Conservation (phyloP, 1,140 invertebrate species). For the Ectropis grisescens region DNA sequence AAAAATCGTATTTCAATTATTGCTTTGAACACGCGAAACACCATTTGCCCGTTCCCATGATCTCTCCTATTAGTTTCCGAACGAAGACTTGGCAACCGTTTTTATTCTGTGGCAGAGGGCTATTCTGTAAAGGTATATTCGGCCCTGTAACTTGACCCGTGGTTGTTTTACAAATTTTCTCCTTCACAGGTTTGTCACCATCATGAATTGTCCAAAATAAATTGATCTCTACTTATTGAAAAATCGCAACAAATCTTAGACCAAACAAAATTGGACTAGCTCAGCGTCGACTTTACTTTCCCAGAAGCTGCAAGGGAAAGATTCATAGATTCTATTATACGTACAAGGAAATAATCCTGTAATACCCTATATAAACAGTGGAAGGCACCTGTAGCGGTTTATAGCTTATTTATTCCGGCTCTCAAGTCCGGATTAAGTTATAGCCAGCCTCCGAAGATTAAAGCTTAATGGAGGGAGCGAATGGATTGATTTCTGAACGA, state of each 20-base stretch:
- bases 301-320: too few relatives aligned
- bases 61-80: slow-evolving; percentile 15
- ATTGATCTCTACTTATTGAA: too few relatives aligned
- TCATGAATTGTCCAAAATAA: too few relatives aligned
- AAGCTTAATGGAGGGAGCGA: slow-evolving; percentile 53
- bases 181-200: too few relatives aligned
- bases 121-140: too few relatives aligned
- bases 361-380: slow-evolving; percentile 26
- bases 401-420: slow-evolving; percentile 60
- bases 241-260: too few relatives aligned
- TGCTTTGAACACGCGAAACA: slow-evolving; percentile 30
- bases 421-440: slow-evolving; percentile 63
- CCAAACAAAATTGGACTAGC: too few relatives aligned
- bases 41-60: slow-evolving; percentile 52
- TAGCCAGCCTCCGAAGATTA: slow-evolving; percentile 61
- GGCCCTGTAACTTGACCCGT: too few relatives aligned
- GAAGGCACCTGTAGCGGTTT: slow-evolving; percentile 53
- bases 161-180: too few relatives aligned
- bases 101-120: too few relatives aligned
- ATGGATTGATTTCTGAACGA: slow-evolving; percentile 61
- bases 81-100: slow-evolving; percentile 14
- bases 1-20: slow-evolving; percentile 46
- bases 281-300: too few relatives aligned
- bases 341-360: slow-evolving; percentile 17
- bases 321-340: too few relatives aligned